Evolutionary conservation across 2,797 vertebrate species (phyloP), one percentile per base, ranked within the genome.

Genomic region (Pipistrellus kuhlii): DNA sequence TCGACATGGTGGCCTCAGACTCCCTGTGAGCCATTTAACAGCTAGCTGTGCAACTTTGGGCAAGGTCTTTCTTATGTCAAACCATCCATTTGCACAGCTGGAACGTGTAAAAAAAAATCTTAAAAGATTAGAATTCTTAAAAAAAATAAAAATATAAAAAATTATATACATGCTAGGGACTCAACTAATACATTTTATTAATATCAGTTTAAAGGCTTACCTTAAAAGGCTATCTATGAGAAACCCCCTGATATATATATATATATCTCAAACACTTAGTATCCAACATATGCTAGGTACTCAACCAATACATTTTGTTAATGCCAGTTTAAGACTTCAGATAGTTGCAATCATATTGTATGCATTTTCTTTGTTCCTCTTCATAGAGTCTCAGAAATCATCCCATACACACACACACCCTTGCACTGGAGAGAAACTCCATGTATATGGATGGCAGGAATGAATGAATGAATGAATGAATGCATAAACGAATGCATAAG

Each of bases 321-420:
- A 87, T 46, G 73, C 3, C 44, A 17, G 6, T 76, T 55, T 44
- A 96, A 90, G 30, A 2, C 5, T 78, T 71, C 27, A 55, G 44
- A 41, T 21, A 53, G 18, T 55, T 75, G 9, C 10, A 18, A 53
- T 73, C 53, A 15, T 14, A 85, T 85, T 80, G 44, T 69, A 51
- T 66, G n/a, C 15, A 46, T 81, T 81, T 78, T 76, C n/a, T 72
- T 84, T 66, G 17, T 81, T 75, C n/a, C 30, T 80, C 27, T 68
- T 81, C 30, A 86, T 30, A 13, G 6, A 83, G 69, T 44, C 69
- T 73, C 48, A 71, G 90, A 78, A 71, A 94, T 32, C 92, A 84
- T 76, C 46, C 15, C 51, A n/a, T n/a, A 66, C 38, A 73, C 51
- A 44, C 20, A 69, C 57, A 44, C 20, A 69, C 57, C 27, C 12